Base-by-base conservation (phyloP, 1,140 invertebrate species). In the Phortica variegata region DNA sequence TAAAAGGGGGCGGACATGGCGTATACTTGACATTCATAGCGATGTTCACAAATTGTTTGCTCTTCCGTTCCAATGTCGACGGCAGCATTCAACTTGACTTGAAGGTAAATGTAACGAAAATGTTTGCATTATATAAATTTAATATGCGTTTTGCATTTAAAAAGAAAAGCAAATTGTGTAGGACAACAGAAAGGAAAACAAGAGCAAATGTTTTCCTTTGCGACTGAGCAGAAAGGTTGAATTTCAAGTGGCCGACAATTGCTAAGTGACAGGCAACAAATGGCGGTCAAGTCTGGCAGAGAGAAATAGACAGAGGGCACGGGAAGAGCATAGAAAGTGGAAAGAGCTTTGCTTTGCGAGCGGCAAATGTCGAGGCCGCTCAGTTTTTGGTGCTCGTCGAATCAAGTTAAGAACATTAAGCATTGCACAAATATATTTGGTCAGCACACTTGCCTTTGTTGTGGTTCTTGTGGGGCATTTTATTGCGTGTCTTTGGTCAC, bases 1-100 rank as follows among this genome's bases (percentile, higher is more conserved):
- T 13, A 26, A 21, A 20, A 15, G 36, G 16, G 16, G 10, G 10
- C n/a, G 41, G 16, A 16, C 15, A 16, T 16, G 23, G 7, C 23
- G 34, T 21, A n/a, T 33, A 36, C 1, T 18, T 23, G 49, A 23
- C 42, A 53, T 47, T 59, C 46, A 58, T 65, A 62, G 58, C 52
- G 51, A 43, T 57, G 46, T 49, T 50, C 49, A 57, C 63, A 65
- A 65, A 66, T 61, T 66, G 23, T 10, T 26, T 26, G 23, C 23
- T 5, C 23, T 26, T 26, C 23, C 23, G 63, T 52, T 55, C 56
- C 46, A 46, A 55, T 47, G 51, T 47, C 53, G 56, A 50, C 43
- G 60, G 36, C 36, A 53, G 34, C 23, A 33, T 13, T 37, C 38
- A 52, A 39, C 42, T n/a, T n/a, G 42, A 52, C 47, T 46, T 52